Evolutionary conservation across 2,797 vertebrate genomes (phyloP).

Genomic region (Paratrypauchen microcephalus): DNA sequence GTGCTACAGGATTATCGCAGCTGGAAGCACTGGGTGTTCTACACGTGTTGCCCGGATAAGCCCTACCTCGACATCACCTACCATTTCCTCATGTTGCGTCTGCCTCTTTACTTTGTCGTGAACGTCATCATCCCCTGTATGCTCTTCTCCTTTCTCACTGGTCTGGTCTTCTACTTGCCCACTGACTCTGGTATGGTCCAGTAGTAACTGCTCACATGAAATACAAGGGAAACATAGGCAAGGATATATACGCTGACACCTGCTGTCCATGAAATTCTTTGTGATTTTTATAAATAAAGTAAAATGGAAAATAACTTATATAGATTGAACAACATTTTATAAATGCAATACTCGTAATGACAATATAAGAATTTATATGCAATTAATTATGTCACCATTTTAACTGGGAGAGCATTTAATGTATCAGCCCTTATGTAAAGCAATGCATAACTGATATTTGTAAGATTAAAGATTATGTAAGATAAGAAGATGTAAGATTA

Average conservation of each 20-base stretch:
- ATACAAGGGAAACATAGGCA: neutral
- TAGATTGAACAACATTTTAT: too few relatives aligned
- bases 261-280: neutral
- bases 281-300: neutral
- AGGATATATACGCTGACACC: neutral
- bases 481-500: too few relatives aligned
- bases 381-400: too few relatives aligned
- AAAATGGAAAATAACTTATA: too few relatives aligned
- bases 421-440: too few relatives aligned
- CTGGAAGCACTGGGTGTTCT: conserved; percentile 90
- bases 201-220: neutral
- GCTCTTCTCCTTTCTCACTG: conserved; percentile 92
- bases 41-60: conserved; percentile 84
- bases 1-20: conserved; percentile 89
- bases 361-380: too few relatives aligned
- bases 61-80: conserved; percentile 95
- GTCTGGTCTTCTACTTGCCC: conserved; percentile 91
- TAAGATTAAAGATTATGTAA: too few relatives aligned
- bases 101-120: conserved; percentile 94
- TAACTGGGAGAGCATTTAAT: too few relatives aligned
- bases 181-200: conserved; percentile 87
- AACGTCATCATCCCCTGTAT: conserved; percentile 95
- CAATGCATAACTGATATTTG: too few relatives aligned
- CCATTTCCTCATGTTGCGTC: conserved; percentile 91
- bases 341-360: too few relatives aligned